Evolutionary conservation across 2,797 vertebrate genomes (phyloP), one percentile per base, ranked within the genome.

Genomic region (Alosa sapidissima): DNA sequence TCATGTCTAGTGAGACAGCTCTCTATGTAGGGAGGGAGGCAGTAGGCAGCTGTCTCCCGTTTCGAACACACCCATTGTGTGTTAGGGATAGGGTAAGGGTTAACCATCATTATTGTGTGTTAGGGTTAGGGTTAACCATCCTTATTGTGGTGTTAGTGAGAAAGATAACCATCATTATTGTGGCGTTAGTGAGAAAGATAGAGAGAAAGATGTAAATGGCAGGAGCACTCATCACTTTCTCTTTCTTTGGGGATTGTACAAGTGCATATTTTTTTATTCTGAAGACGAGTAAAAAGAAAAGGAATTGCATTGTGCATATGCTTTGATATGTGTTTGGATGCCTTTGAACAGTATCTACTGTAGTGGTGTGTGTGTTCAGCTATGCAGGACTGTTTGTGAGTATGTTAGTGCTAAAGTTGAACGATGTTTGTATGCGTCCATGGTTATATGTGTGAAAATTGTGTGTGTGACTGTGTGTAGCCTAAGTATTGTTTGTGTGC

Each of bases 271-370:
- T n/a, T n/a, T n/a, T n/a, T n/a, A n/a, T n/a, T n/a, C n/a, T n/a
- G n/a, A n/a, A 5, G 65, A 16, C 28, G 28, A 16, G 36, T 36
- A 5, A 36, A 72, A 14, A 24, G 2, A 11, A 72, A 72, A 41
- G n/a, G 33, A 72, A 41, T 85, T 52, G 81, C 62, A 82, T 84
- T 88, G 55, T 83, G 24, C 14, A 9, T 84, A 62, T n/a, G 81
- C 62, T 81, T 84, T 16, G 52, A 65, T 24, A 33, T 84, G 89
- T 83, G 86, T 82, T 33, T 72, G 81, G 81, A 82, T 16, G 19
- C 3, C n/a, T 16, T 16, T 60, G 51, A 36, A 51, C 7, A 3
- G 5, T 41, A 11, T 83, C 19, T 55, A 83, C 21, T 14, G 47
- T 47, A 24, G 55, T 9, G 36, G 14, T 11, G 3, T 65, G 24